These are phyloP conservation scores for Acholoe squamosa DNA, from an alignment of 2,888 invertebrate genomes.

Conservation along the genomic window DNA sequence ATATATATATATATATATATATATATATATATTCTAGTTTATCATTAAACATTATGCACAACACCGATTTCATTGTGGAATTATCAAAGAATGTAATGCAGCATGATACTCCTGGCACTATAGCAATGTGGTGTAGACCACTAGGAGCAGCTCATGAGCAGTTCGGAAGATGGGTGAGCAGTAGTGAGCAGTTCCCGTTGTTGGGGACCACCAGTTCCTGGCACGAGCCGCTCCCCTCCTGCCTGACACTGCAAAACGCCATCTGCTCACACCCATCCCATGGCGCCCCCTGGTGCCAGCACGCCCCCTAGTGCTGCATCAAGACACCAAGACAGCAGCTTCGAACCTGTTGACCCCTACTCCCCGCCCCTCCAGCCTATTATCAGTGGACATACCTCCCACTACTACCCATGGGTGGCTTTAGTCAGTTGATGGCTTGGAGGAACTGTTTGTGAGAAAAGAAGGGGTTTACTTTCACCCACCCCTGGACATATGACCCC, in stretches of 20 bases:
- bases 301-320: conserved; percentile 22
- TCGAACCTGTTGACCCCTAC: background rate
- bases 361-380: background rate
- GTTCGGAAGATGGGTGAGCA: background rate
- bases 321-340: conserved; percentile 10
- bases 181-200: background rate
- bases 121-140: no score
- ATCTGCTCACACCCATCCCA: background rate
- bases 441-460: background rate
- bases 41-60: no score
- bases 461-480: background rate
- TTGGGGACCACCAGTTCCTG: conserved; percentile 31
- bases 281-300: conserved; percentile 17
- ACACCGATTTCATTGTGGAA: no score
- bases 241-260: background rate
- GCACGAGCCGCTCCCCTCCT: background rate
- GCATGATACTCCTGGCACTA: no score
- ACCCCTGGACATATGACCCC: background rate
- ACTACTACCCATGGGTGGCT: background rate
- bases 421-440: background rate
- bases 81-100: no score
- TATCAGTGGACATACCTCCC: conserved; percentile 41
- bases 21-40: no score
- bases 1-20: no score
- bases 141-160: no score